A percentile compares a stretch with the other conserved stretches of the same genome.
phyloP scores from a whole-genome alignment of 1,140 invertebrate species.

The Drosophila equinoxialis region DNA sequence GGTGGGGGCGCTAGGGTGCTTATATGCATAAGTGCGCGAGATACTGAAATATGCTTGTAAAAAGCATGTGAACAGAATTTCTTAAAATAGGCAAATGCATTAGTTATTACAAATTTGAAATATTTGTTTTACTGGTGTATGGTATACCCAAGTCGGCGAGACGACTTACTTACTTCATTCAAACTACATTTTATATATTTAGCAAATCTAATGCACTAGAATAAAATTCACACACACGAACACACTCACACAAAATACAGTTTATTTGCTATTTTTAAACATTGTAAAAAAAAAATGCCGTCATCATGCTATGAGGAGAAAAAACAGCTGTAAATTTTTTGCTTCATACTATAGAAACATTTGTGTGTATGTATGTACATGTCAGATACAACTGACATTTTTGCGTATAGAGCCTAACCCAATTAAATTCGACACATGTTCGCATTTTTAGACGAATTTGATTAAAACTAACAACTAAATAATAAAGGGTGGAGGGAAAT shows the following conservation, averaged over 20 bases:
- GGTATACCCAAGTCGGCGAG: no score
- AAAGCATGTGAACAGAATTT: no score
- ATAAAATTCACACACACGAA: neutral
- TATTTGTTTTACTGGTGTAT: no score
- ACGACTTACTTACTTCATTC: no score
- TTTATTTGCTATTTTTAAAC: slow-evolving; percentile 23
- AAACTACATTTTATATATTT: slow-evolving; percentile 9
- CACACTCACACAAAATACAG: neutral
- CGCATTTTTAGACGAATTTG: neutral
- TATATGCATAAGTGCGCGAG: no score
- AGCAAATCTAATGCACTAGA: slow-evolving; percentile 25
- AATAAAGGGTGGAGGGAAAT: neutral
- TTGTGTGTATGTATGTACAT: no score
- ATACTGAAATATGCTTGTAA: no score
- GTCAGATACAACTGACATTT: no score
- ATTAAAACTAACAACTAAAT: slow-evolving; percentile 15
- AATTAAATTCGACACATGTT: slow-evolving; percentile 63
- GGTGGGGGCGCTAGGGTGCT: no score
- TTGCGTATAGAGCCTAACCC: slow-evolving; percentile 40
- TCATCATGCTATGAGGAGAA: slow-evolving; percentile 63
- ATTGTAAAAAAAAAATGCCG: slow-evolving; percentile 52
- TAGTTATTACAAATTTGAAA: no score
- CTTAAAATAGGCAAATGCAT: no score
- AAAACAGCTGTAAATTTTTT: slow-evolving; percentile 24
- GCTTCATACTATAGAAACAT: neutral